These are phyloP conservation scores for Zaprionus bogoriensis DNA, from an alignment of 2,888 invertebrate species.

Conservation along the genomic window DNA sequence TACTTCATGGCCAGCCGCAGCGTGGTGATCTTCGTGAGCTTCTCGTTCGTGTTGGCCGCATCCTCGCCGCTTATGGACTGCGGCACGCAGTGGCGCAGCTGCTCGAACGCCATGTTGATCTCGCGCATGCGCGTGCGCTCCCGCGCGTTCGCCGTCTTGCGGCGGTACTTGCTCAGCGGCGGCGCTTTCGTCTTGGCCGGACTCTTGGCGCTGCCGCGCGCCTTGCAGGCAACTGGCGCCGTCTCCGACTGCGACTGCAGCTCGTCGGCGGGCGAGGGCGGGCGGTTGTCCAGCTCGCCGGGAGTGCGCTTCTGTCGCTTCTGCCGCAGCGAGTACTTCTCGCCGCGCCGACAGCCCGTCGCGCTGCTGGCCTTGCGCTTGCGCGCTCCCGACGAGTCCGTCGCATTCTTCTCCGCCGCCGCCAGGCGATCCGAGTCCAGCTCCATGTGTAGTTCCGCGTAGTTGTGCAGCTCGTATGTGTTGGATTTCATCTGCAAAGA, in stretches of 20 bases:
- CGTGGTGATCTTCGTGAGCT: constrained; percentile 95
- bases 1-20: constrained; percentile 94
- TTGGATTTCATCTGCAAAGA: constrained; percentile 68
- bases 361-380: constrained; percentile 51
- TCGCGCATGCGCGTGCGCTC: constrained; percentile 94
- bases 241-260: constrained; percentile 3
- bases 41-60: constrained; percentile 86
- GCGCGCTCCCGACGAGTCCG: constrained; percentile 12
- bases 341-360: constrained; percentile 71
- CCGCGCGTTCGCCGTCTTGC: constrained; percentile 94
- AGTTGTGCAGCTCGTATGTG: constrained; percentile 72
- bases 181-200: constrained; percentile 86
- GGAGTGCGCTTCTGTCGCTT: constrained; percentile 84
- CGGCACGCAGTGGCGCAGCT: constrained; percentile 90
- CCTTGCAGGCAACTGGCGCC: constrained; percentile 9
- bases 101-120: constrained; percentile 94
- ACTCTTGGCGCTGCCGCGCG: constrained; percentile 22
- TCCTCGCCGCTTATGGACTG: constrained; percentile 79
- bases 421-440: constrained; percentile 15
- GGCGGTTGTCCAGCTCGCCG: not conserved
- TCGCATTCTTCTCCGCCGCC: constrained; percentile 33
- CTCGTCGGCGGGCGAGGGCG: not conserved
- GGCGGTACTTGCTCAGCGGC: constrained; percentile 93
- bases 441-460: constrained; percentile 62
- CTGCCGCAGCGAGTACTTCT: constrained; percentile 88